phyloP scores from a whole-genome alignment of 2,888 invertebrate species.

The Torymus texanus region DNA sequence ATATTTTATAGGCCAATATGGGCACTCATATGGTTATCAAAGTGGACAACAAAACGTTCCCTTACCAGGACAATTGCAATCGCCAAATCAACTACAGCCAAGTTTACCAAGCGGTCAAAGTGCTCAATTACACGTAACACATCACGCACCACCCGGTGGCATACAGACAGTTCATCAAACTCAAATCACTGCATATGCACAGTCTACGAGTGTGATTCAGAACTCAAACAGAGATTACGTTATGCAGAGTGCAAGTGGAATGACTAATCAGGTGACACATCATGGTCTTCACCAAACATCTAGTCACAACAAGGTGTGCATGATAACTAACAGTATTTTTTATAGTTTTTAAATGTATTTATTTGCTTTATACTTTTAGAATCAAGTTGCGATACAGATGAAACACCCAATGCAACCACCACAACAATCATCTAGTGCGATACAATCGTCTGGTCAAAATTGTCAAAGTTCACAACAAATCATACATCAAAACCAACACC shows the following conservation, averaged over 20 bases:
- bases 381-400: background rate
- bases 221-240: slow-evolving; percentile 67
- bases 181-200: slow-evolving; percentile 68
- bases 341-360: background rate
- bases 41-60: slow-evolving; percentile 68
- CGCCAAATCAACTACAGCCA: slow-evolving; percentile 66
- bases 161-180: slow-evolving; percentile 73
- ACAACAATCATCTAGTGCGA: background rate
- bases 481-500: slow-evolving; percentile 5
- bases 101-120: slow-evolving; percentile 71
- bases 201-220: slow-evolving; percentile 65
- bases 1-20: slow-evolving; percentile 12
- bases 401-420: slow-evolving; percentile 19
- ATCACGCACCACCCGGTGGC: slow-evolving; percentile 67
- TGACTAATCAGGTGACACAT: background rate
- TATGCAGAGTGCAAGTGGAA: slow-evolving; percentile 57
- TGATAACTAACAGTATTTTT: background rate
- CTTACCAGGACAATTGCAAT: slow-evolving; percentile 71
- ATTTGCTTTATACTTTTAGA: slow-evolving; percentile 10
- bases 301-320: slow-evolving; percentile 11
- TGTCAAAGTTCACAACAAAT: slow-evolving; percentile 10
- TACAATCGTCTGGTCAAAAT: background rate
- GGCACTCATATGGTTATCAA: slow-evolving; percentile 37
- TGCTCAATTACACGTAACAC: slow-evolving; percentile 72
- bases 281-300: background rate